These are phyloP conservation scores for Brachyhypopomus gauderio DNA, from an alignment of 2,113 vertebrate genomes.

Conservation along the genomic window DNA sequence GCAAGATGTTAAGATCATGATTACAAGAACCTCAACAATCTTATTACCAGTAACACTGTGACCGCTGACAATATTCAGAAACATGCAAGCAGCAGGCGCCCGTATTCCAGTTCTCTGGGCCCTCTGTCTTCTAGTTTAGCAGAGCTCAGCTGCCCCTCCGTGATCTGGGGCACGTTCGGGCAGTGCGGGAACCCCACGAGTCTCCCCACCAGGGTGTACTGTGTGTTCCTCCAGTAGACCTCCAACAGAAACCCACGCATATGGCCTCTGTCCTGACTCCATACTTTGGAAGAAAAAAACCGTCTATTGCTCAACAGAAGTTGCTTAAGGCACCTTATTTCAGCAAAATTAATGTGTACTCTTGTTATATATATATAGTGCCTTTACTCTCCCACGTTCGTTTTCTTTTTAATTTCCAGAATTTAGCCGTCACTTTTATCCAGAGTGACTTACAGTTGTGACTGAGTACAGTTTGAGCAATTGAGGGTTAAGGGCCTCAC, in stretches of 20 bases:
- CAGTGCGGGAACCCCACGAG: too few relatives aligned
- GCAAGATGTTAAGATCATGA: neutral
- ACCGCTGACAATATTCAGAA: neutral
- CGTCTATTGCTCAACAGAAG: constrained; percentile 62
- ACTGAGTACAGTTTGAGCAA: too few relatives aligned
- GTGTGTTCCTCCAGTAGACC: neutral
- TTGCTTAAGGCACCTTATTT: constrained; percentile 73
- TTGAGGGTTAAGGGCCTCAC: too few relatives aligned
- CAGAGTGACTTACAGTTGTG: too few relatives aligned
- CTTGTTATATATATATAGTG: constrained; percentile 72
- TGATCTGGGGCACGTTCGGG: too few relatives aligned
- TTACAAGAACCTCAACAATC: neutral
- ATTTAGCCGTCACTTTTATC: too few relatives aligned
- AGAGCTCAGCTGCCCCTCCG: neutral
- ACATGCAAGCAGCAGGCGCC: neutral
- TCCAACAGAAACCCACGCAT: constrained; percentile 23
- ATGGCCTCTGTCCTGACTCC: neutral
- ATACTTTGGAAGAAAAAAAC: constrained; percentile 50
- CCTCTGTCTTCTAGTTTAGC: too few relatives aligned
- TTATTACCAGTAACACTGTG: neutral
- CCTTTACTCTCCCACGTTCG: constrained; percentile 33
- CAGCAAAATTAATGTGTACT: constrained; percentile 70
- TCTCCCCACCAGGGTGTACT: neutral
- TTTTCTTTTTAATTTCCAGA: neutral
- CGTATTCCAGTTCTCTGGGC: too few relatives aligned